phyloP scores from a whole-genome alignment of 2,797 vertebrate genomes.

The Spheniscus humboldti region DNA sequence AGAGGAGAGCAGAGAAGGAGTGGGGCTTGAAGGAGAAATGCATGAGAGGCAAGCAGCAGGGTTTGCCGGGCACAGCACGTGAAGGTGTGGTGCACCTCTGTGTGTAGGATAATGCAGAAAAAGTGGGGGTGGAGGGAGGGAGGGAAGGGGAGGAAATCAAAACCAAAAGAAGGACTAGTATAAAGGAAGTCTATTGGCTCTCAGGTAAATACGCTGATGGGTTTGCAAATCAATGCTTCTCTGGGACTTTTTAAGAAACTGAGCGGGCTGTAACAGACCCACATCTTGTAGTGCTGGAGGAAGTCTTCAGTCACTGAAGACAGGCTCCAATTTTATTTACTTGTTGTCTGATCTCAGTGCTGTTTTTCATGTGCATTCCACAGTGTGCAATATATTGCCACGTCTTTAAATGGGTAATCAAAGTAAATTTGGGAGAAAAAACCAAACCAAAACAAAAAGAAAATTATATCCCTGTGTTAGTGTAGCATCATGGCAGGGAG shows the following conservation, averaged over 20 bases:
- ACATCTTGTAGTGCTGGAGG: background rate
- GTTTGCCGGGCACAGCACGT: accelerated
- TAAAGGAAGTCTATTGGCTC: background rate
- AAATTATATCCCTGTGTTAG: background rate
- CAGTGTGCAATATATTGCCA: background rate
- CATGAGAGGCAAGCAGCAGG: background rate
- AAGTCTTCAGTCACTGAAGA: background rate
- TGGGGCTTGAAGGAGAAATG: background rate
- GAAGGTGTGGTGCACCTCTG: background rate
- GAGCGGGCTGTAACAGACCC: background rate
- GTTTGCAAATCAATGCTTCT: background rate
- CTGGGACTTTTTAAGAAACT: background rate
- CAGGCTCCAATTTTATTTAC: background rate
- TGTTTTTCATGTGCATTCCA: background rate
- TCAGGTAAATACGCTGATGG: background rate
- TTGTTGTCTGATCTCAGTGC: background rate
- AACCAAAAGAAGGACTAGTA: background rate
- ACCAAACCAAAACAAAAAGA: background rate
- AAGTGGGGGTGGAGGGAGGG: background rate
- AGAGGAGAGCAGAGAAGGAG: background rate
- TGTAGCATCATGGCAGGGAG: background rate
- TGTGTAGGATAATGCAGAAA: background rate
- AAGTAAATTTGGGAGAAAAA: background rate
- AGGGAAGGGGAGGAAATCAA: background rate
- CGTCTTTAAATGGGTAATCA: background rate